Base-by-base conservation (phyloP, 1,140 invertebrate genomes). In the Vanessa tameamea region DNA sequence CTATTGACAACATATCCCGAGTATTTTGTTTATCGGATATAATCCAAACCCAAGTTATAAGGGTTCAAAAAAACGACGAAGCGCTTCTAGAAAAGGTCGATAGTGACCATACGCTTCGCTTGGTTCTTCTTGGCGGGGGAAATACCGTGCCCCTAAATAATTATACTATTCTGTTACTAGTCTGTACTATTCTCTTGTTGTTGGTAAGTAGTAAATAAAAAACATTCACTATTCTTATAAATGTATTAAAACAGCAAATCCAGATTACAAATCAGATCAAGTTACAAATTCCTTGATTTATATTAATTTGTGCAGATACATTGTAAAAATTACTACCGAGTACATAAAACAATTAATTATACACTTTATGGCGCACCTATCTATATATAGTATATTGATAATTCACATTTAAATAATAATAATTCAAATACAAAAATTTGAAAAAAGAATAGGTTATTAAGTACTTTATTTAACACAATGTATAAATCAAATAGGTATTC, bases 201-300 rank as follows among this genome's bases (percentile, higher is more conserved):
- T 31, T 6, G 3, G 26, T 31, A 6, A 6, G 11, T 51, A 5
- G 48, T n/a, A 37, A 61, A 37, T 15, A 61, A 61, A 61, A 61
- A 37, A 61, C 23, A 37, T 31, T 61, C 0, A 37, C 50, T 78
- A 78, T 85, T 85, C 86, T 87, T 90, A 89, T 83, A 89, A 91
- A 90, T 90, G 88, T 90, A 91, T 85, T 91, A 91, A 91, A 91
- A 87, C 88, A 88, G 82, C 86, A 83, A 88, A 80, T 84, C 82
- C 78, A 84, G 84, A 88, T 87, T 90, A 87, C 80, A 89, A 72
- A 70, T 75, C 69, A 84, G 78, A 82, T 78, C 73, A 81, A 78
- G 79, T 83, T 84, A 87, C 72, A 84, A 83, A 77, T 73, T 69
- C 51, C 43, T 72, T 76, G 68, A 61, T 76, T 76, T 69, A 37